Evolutionary conservation across 2,888 invertebrate species (phyloP), one percentile per base, ranked within the genome.

Genomic region (Phoenoteleia sp.): DNA sequence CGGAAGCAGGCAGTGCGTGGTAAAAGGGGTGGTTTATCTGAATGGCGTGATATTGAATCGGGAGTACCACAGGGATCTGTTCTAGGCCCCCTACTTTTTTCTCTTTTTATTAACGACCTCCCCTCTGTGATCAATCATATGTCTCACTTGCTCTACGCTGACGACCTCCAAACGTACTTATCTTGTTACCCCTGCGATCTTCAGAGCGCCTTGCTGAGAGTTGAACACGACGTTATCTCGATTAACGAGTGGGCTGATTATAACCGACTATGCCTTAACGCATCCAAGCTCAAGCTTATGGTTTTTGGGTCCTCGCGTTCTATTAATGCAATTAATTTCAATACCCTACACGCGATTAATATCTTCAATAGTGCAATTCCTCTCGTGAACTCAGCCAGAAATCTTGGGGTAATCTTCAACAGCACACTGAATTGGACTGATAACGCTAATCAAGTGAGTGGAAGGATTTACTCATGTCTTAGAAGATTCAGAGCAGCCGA

Each of bases 51-150:
- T 2, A 21, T 39, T 1, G 1, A 3, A 2, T 29, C 21, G 19
- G 58, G 33, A 11, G 58, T 36, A 3, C 58, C 58, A 1, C 58
- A 60, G n/a, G 58, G 58, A 4, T 60, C 33, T n/a, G 39, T 60
- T 3, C 21, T 60, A 1, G 39, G 58, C 0, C 58, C 58, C 3
- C 19, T 39, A 9, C n/a, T 60, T 5, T 60, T 60, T 13, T 21
- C 21, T 13, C 19, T 49, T 21, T 49, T 19, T 19, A 13, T 49
- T 13, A 49, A 49, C 13, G 49, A 23, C 9, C 7, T 49, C 3
- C 21, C 21, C 6, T 3, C 11, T 3, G 49, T 19, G 6, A 15
- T 49, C 23, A 3, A 13, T 9, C 13, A 11, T 11, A 49, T 49
- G 49, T 11, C 1, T 11, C 49, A 21, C 15, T 23, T 39, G 17